Evolutionary conservation across 2,888 invertebrate species (phyloP).

Genomic region (Pherbina coryleti): DNA sequence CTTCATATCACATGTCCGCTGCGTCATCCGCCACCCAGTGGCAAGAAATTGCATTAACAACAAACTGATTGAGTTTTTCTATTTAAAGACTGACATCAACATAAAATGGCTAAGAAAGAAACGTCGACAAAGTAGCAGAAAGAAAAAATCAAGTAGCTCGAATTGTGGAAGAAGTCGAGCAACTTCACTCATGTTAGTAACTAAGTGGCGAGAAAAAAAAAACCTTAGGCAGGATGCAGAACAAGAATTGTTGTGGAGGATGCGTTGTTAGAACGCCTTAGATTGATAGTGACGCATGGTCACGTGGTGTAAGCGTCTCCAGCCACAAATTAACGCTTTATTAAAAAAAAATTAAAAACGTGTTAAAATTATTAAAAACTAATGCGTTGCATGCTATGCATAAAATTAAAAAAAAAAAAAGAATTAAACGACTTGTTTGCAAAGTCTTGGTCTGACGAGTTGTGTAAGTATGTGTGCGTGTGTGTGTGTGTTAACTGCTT

Average conservation of each 20-base stretch:
- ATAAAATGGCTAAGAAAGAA: neutral
- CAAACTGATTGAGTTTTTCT: slow-evolving; percentile 31
- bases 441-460: neutral
- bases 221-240: neutral
- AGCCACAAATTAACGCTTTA: slow-evolving; percentile 20
- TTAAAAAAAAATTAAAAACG: slow-evolving; percentile 21
- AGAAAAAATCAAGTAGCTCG: too few species aligned
- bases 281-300: neutral
- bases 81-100: slow-evolving; percentile 21
- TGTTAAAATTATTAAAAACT: slow-evolving; percentile 14
- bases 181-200: neutral
- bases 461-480: neutral
- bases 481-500: neutral
- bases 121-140: neutral
- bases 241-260: neutral
- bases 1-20: neutral
- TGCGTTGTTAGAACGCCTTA: neutral
- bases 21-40: slow-evolving; percentile 16
- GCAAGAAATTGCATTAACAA: neutral
- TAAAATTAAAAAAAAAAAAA: neutral
- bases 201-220: neutral
- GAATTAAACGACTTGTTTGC: neutral
- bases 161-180: neutral
- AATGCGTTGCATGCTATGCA: neutral
- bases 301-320: slow-evolving; percentile 7